Evolutionary conservation across 1,140 invertebrate species (phyloP), one percentile per base, ranked within the genome.

Genomic region (Papilio glaucus): DNA sequence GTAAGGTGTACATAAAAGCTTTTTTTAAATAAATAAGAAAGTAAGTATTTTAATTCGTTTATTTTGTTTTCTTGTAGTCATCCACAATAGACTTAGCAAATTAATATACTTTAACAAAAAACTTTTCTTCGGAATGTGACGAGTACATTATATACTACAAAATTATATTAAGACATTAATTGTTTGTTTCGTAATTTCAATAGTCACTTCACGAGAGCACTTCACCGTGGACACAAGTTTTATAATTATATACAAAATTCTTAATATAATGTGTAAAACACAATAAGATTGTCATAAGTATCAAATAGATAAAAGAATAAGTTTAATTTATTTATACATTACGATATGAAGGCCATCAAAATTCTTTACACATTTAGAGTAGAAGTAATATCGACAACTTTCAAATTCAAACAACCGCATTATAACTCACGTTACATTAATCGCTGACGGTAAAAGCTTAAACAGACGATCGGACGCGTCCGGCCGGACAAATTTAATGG

Each of bases 221-320:
- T 29, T 68, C 26, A 42, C 41, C 24, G 41, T 42, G 4, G n/a
- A 67, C 5, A 42, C 63, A 45, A 29, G 21, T 29, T 45, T 41
- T 21, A n/a, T n/a, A n/a, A 41, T 42, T 68, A 68, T 68, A 49
- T 68, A 68, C 65, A 68, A 15, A 15, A 68, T 45, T 18, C 41
- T 49, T 68, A 49, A 5, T n/a, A 21, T 65, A 39, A 24, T 41
- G 41, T n/a, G 41, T 45, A n/a, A n/a, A n/a, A n/a, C n/a, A n/a
- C n/a, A n/a, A n/a, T 33, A 33, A 33, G 29, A 33, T 33, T 33
- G 2, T 33, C 29, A 12, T 39, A 13, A 49, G 67, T 69, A 69
- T 49, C 67, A 53, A 69, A 69, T n/a, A 49, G 42, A 24, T 69
- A 69, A 33, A 69, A 69, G 45, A 69, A 69, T 69, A 69, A 69